These are phyloP conservation scores for Cromileptes altivelis DNA, from an alignment of 2,113 vertebrate species.

Conservation along the genomic window DNA sequence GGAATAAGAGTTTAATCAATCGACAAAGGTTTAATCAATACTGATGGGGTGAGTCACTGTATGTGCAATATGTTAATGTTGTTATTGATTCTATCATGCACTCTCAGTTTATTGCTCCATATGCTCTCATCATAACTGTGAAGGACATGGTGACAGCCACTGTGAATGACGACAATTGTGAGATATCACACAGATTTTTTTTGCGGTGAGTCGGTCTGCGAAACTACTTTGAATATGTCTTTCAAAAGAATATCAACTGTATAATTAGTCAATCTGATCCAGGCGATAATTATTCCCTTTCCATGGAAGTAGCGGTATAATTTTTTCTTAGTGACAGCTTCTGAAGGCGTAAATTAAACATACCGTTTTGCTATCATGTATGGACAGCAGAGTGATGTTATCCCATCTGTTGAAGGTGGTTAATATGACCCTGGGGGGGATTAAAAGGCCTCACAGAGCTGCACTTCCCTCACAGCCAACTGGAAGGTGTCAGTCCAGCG, in stretches of 20 bases:
- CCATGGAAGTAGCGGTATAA: neutral
- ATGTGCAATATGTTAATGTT: slow-evolving; percentile 19
- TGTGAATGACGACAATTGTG: slow-evolving; percentile 31
- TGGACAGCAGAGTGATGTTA: slow-evolving; percentile 21
- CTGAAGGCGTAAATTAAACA: slow-evolving; percentile 52
- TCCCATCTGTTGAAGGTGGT: slow-evolving; percentile 35
- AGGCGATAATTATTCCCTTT: slow-evolving; percentile 51
- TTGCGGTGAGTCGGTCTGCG: slow-evolving; percentile 21
- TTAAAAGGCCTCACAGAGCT: neutral
- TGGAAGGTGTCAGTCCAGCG: slow-evolving; percentile 36
- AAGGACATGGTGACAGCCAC: slow-evolving; percentile 44
- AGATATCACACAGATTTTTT: slow-evolving; percentile 25
- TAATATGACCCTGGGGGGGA: neutral
- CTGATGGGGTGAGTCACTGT: neutral
- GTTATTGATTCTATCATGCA: neutral
- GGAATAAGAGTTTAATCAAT: neutral
- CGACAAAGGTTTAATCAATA: neutral
- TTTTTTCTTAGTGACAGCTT: slow-evolving; percentile 20
- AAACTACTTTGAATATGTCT: slow-evolving; percentile 40
- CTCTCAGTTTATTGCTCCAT: slow-evolving; percentile 18
- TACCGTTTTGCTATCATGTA: slow-evolving; percentile 31
- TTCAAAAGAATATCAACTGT: slow-evolving; percentile 36
- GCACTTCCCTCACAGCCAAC: slow-evolving; percentile 47
- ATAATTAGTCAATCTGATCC: slow-evolving; percentile 39
- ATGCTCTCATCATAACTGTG: slow-evolving; percentile 45